These are phyloP conservation scores for Toxotes chatareus DNA, from an alignment of 2,113 vertebrate genomes.

Conservation along the genomic window DNA sequence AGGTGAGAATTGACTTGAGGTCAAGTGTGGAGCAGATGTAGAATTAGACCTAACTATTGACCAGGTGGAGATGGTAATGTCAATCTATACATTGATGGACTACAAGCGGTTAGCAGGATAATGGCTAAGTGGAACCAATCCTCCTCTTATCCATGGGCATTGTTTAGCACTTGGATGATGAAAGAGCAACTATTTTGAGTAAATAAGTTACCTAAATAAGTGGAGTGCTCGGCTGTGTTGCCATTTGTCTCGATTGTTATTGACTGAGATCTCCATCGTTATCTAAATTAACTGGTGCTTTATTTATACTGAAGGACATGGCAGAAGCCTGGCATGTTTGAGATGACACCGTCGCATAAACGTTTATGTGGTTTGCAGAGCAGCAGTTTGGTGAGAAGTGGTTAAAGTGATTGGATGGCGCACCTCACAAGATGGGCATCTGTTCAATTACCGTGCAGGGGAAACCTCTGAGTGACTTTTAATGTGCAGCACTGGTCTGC, in stretches of 20 bases:
- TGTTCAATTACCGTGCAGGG: conserved; percentile 19
- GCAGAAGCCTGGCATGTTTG: neutral
- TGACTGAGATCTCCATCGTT: conserved; percentile 46
- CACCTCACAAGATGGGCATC: neutral
- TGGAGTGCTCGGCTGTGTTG: neutral
- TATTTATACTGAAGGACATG: conserved; percentile 25
- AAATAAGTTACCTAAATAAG: conserved; percentile 32
- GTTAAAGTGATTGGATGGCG: neutral
- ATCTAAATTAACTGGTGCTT: conserved; percentile 48
- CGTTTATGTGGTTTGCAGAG: conserved; percentile 22
- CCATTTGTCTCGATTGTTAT: conserved; percentile 28
- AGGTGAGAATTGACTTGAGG: conserved; percentile 41
- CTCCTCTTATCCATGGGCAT: conserved; percentile 8
- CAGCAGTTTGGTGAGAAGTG: conserved; percentile 16
- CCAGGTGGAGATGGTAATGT: conserved; percentile 1
- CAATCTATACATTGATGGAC: conserved; percentile 51
- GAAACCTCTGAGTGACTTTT: conserved; percentile 9
- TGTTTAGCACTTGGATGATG: conserved; percentile 31
- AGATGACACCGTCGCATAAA: conserved; percentile 6
- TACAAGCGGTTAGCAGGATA: conserved; percentile 40
- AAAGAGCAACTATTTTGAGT: conserved; percentile 21
- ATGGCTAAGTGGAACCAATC: conserved; percentile 46
- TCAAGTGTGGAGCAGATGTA: conserved; percentile 38
- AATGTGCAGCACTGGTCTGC: conserved; percentile 4
- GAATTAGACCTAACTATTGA: conserved; percentile 55